Conservation (phyloP, 2,797 vertebrate genomes). For the Myripristis murdjan region DNA sequence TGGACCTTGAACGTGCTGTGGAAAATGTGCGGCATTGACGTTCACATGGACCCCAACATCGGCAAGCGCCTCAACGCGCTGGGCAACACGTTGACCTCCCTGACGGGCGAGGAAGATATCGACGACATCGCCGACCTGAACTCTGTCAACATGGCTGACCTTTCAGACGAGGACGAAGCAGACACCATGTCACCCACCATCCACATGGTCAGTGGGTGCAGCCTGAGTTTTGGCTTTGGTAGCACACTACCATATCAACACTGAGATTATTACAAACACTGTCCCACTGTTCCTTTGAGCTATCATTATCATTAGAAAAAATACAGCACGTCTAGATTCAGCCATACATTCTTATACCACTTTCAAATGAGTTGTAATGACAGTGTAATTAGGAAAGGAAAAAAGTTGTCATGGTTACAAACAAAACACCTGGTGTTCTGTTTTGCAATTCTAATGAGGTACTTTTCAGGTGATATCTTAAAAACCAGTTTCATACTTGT, state of each 20-base stretch:
- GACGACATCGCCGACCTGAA: slow-evolving; percentile 97
- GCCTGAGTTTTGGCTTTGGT: not conserved
- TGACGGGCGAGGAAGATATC: slow-evolving; percentile 96
- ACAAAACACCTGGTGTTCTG: not conserved
- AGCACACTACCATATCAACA: not conserved
- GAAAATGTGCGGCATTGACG: slow-evolving; percentile 99
- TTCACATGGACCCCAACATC: slow-evolving; percentile 99
- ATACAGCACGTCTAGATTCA: not conserved
- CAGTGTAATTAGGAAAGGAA: not conserved
- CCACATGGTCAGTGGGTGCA: slow-evolving; percentile 87
- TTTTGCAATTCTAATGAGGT: slow-evolving; percentile 5
- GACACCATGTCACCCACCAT: slow-evolving; percentile 94
- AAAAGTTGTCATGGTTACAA: not conserved
- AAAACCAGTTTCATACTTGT: no score
- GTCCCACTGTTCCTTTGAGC: not conserved
- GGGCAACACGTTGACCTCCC: slow-evolving; percentile 96
- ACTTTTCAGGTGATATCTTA: no score
- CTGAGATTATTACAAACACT: not conserved
- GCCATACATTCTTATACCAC: not conserved
- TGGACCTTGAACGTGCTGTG: slow-evolving; percentile 98
- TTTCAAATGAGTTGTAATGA: not conserved
- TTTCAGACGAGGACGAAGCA: slow-evolving; percentile 96
- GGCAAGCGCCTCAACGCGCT: slow-evolving; percentile 96
- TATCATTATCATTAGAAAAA: not conserved
- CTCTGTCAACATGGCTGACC: slow-evolving; percentile 93